A percentile compares a stretch with the other conserved stretches of the same genome.
These are phyloP conservation scores for Lepilemur ruficaudatus DNA, from an alignment of 2,797 vertebrate species.

Conservation along the genomic window DNA sequence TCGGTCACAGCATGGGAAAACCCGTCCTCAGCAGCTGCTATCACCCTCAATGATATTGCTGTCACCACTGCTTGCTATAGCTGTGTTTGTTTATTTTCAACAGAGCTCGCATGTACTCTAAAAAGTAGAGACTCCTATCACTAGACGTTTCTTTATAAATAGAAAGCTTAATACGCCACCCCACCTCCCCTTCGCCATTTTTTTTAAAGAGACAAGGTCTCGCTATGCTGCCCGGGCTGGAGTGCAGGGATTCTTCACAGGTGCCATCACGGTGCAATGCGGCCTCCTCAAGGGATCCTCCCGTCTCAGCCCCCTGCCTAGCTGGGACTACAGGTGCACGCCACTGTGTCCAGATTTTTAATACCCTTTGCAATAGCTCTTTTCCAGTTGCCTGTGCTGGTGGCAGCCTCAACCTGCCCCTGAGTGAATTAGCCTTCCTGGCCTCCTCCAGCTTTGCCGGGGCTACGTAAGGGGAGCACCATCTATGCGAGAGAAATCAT, in stretches of 20 bases:
- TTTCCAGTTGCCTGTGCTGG: background rate
- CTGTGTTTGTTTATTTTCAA: background rate
- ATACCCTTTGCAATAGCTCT: background rate
- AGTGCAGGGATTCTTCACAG: background rate
- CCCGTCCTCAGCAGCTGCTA: background rate
- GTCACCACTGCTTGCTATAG: background rate
- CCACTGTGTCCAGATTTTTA: background rate
- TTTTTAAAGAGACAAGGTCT: background rate
- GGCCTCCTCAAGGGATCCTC: background rate
- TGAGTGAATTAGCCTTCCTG: background rate
- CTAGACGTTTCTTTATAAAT: background rate
- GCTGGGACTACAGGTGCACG: background rate
- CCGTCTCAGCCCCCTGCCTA: background rate
- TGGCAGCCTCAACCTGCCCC: background rate
- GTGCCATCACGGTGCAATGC: background rate
- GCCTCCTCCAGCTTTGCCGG: background rate
- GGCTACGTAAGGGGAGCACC: background rate
- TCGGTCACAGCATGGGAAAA: background rate
- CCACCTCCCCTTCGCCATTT: fast-evolving
- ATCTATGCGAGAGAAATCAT: background rate
- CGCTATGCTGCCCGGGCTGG: background rate
- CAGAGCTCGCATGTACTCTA: background rate
- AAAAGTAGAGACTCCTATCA: background rate
- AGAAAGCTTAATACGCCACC: background rate
- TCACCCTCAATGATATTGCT: background rate